Conservation (phyloP, 2,888 invertebrate species). For the Clanis bilineata region DNA sequence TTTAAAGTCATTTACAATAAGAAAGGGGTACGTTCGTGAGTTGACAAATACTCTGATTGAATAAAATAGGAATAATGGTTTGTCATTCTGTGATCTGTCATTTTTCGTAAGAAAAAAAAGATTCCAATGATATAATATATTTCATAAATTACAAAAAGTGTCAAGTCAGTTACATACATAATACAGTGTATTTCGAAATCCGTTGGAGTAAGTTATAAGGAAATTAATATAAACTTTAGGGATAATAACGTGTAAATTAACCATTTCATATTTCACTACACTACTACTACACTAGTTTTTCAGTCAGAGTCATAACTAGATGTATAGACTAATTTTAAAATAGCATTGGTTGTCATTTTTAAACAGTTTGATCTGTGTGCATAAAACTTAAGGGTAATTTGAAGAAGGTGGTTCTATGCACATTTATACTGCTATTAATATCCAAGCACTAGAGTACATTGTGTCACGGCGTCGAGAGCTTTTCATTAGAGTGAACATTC, state of each 20-base stretch:
- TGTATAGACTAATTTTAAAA: too few relatives aligned
- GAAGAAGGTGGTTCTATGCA: conserved; percentile 35
- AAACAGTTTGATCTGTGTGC: conserved; percentile 21
- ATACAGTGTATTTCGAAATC: too few relatives aligned
- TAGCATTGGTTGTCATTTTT: not conserved
- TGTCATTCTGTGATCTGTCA: too few relatives aligned
- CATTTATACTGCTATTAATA: conserved; percentile 53
- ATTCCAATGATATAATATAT: too few relatives aligned
- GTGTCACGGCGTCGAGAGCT: conserved; percentile 56
- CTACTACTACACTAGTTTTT: not conserved
- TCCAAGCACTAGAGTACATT: conserved; percentile 55
- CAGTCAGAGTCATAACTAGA: too few relatives aligned
- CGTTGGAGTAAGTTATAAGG: too few relatives aligned
- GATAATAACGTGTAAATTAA: too few relatives aligned
- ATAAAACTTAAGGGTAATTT: conserved; percentile 30
- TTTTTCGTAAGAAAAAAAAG: too few relatives aligned
- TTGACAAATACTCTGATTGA: conserved; percentile 2
- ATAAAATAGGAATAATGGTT: not conserved
- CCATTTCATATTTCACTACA: too few relatives aligned
- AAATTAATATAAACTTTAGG: too few relatives aligned
- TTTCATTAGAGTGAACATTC: conserved; percentile 65
- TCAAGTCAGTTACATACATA: too few relatives aligned
- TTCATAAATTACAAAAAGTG: too few relatives aligned
- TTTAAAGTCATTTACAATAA: not conserved
- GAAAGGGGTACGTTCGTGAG: not conserved